Percentiles rank a stretch among this genome's conserved stretches.
Evolutionary conservation across 2,113 vertebrate species (phyloP).

Genomic region (Meleagris gallopavo): DNA sequence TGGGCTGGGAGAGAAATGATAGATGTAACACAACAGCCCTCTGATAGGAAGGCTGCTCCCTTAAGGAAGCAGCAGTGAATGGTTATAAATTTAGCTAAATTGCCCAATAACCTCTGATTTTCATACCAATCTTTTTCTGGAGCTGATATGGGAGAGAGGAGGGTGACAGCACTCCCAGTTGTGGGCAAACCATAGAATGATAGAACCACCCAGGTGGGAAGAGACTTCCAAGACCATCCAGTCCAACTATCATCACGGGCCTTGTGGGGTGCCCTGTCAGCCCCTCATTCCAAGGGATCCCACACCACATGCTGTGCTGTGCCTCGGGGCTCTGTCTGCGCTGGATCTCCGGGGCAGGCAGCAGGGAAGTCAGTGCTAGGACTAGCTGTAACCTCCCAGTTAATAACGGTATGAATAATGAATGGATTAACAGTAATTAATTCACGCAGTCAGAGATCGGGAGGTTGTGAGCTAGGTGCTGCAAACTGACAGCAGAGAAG

Average conservation of each 20-base stretch:
- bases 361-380: neutral
- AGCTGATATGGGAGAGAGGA: neutral
- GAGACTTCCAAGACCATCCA: too few relatives aligned
- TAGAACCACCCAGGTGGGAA: too few relatives aligned
- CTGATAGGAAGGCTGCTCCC: neutral
- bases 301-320: neutral
- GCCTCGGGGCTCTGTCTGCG: accelerated
- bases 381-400: neutral
- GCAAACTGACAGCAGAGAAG: neutral
- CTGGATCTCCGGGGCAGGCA: neutral
- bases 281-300: neutral
- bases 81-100: constrained; percentile 6
- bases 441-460: neutral
- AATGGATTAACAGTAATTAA: neutral
- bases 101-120: constrained; percentile 9
- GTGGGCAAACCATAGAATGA: neutral
- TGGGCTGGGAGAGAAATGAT: neutral
- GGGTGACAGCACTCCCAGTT: neutral
- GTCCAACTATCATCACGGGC: too few relatives aligned
- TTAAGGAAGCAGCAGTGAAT: neutral
- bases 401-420: neutral
- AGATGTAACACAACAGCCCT: neutral
- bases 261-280: neutral
- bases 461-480: neutral
- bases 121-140: neutral